A percentile compares a stretch with the other conserved stretches of the same genome.
These are phyloP conservation scores for Isoperla grammatica DNA, from an alignment of 2,888 invertebrate genomes.

Conservation along the genomic window DNA sequence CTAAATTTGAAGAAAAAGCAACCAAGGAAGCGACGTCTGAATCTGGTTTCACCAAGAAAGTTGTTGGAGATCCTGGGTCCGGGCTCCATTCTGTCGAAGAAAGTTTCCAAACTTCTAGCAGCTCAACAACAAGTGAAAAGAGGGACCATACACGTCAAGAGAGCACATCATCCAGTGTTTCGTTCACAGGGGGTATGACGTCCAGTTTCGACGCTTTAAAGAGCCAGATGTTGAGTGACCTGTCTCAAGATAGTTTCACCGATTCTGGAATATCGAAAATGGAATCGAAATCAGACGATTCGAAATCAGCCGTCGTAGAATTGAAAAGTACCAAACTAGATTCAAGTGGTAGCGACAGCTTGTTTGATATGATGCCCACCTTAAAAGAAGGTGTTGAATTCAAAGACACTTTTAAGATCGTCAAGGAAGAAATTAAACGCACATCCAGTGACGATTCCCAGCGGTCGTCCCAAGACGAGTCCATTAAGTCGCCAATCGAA, in stretches of 20 bases:
- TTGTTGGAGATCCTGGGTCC: background rate
- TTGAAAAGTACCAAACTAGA: constrained; percentile 32
- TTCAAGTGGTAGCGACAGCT: constrained; percentile 9
- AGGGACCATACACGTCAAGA: constrained; percentile 41
- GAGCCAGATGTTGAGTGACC: background rate
- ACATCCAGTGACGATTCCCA: constrained; percentile 45
- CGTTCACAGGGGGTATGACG: background rate
- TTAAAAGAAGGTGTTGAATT: constrained; percentile 19
- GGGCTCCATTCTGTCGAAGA: constrained; percentile 24
- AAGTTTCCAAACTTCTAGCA: constrained; percentile 34
- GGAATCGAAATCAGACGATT: constrained; percentile 32
- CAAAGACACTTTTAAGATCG: constrained; percentile 23
- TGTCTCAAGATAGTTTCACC: constrained; percentile 1
- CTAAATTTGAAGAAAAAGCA: constrained; percentile 24
- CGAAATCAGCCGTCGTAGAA: constrained; percentile 32
- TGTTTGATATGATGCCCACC: constrained; percentile 16
- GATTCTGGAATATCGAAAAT: constrained; percentile 36
- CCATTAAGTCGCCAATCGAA: constrained; percentile 51
- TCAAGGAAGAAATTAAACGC: constrained; percentile 40
- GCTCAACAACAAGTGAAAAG: constrained; percentile 43
- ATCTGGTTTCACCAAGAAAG: background rate
- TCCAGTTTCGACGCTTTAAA: background rate
- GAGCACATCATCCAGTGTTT: constrained; percentile 40
- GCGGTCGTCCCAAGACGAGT: constrained; percentile 39
- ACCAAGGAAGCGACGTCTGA: constrained; percentile 35